Evolutionary conservation across 2,888 invertebrate genomes (phyloP).

Genomic region (Thalpophila matura): DNA sequence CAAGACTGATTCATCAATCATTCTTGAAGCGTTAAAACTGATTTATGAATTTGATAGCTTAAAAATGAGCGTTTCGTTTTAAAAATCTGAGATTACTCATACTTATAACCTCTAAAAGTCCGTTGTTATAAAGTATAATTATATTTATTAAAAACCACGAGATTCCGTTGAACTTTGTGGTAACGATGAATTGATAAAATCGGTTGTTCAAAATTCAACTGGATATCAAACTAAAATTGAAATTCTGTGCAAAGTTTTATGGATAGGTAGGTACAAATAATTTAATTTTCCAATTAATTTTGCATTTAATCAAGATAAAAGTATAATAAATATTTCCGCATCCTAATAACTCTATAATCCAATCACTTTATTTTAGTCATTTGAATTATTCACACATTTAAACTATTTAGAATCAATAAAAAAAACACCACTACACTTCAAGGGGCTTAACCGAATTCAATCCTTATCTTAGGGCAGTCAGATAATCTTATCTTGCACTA

Average conservation of each 20-base stretch:
- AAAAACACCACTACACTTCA: neutral
- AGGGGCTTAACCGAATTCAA: neutral
- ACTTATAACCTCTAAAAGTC: conserved; percentile 52
- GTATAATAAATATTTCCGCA: no score
- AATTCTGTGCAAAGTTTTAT: conserved; percentile 19
- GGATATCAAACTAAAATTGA: conserved; percentile 35
- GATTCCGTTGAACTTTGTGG: conserved; percentile 46
- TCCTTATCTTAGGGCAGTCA: neutral
- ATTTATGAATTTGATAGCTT: conserved; percentile 59
- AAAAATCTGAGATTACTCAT: conserved; percentile 52
- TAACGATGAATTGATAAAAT: conserved; percentile 41
- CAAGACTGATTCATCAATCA: conserved; percentile 58
- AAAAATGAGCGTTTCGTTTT: conserved; percentile 56
- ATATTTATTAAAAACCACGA: conserved; percentile 40
- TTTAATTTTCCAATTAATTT: no score
- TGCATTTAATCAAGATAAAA: no score
- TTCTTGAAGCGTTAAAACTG: conserved; percentile 55
- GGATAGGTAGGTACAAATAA: neutral
- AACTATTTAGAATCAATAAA: no score
- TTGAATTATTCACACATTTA: no score
- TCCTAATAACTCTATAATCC: no score
- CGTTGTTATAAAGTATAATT: conserved; percentile 46
- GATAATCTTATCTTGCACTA: conserved; percentile 1
- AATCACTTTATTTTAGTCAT: neutral
- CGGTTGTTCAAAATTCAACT: conserved; percentile 31